These are phyloP conservation scores for Macrobrachium nipponense DNA, from an alignment of 1,140 invertebrate genomes.

Conservation along the genomic window DNA sequence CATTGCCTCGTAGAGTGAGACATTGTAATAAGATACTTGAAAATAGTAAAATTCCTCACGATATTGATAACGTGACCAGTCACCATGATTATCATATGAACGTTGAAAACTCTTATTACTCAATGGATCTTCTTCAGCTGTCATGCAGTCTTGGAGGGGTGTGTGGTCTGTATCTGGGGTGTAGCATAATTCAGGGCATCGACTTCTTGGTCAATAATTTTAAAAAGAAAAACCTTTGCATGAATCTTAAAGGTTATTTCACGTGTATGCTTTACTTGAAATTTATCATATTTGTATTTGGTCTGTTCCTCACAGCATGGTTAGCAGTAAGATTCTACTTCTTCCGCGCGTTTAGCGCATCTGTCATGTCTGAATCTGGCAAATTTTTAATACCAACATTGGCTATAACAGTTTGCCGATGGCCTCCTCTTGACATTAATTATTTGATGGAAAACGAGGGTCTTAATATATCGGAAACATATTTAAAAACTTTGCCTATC, in stretches of 20 bases:
- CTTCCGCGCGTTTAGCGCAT: background rate
- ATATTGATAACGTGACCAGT: background rate
- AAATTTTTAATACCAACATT: too few species aligned
- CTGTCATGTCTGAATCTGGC: background rate
- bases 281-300: conserved; percentile 1
- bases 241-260: background rate
- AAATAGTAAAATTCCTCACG: background rate
- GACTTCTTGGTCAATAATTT: background rate
- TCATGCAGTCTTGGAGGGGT: background rate
- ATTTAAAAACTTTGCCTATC: background rate
- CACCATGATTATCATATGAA: background rate
- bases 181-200: background rate
- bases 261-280: background rate
- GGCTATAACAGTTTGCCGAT: background rate
- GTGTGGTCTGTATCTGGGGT: background rate
- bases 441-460: background rate
- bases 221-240: background rate
- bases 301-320: background rate
- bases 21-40: background rate
- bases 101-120: background rate
- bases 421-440: background rate
- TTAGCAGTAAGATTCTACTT: background rate
- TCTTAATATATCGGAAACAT: background rate
- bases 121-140: background rate
- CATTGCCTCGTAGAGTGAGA: background rate